A percentile compares a stretch with the other conserved stretches of the same genome.
Evolutionary conservation across 2,888 invertebrate genomes (phyloP).

Genomic region (Papilio demoleus): DNA sequence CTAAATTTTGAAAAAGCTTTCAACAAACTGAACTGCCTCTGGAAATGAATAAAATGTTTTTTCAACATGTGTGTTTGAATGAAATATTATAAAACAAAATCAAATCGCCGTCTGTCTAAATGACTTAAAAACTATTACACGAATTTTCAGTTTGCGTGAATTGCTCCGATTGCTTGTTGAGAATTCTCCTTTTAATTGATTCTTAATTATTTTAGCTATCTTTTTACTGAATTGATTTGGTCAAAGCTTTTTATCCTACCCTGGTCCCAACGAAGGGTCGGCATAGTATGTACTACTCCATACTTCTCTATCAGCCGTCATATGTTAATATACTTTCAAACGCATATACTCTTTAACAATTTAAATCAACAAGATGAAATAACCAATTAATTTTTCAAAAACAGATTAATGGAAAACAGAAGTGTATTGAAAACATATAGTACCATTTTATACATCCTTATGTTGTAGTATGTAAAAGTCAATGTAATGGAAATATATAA

Average conservation of each 20-base stretch:
- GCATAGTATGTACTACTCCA: no score
- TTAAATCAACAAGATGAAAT: neutral
- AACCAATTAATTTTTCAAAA: no score
- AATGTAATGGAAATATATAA: conserved; percentile 6
- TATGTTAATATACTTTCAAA: no score
- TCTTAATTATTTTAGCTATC: no score
- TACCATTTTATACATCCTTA: neutral
- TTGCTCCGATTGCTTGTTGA: neutral
- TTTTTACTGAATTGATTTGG: no score
- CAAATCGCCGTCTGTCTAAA: neutral
- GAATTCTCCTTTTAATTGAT: neutral
- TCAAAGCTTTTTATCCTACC: no score
- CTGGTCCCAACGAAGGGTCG: no score
- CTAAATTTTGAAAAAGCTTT: conserved; percentile 48
- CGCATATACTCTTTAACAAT: no score
- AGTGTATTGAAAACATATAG: neutral
- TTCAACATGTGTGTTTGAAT: conserved; percentile 43
- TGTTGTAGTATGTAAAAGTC: conserved; percentile 37
- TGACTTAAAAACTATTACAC: neutral
- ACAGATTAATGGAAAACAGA: neutral
- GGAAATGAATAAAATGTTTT: conserved; percentile 47
- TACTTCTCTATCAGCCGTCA: no score
- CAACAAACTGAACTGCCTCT: conserved; percentile 43
- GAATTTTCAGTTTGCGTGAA: neutral
- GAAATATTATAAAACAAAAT: conserved; percentile 15